Evolutionary conservation across 2,797 vertebrate species (phyloP), one percentile per base, ranked within the genome.

Genomic region (Sarcophilus harrisii): DNA sequence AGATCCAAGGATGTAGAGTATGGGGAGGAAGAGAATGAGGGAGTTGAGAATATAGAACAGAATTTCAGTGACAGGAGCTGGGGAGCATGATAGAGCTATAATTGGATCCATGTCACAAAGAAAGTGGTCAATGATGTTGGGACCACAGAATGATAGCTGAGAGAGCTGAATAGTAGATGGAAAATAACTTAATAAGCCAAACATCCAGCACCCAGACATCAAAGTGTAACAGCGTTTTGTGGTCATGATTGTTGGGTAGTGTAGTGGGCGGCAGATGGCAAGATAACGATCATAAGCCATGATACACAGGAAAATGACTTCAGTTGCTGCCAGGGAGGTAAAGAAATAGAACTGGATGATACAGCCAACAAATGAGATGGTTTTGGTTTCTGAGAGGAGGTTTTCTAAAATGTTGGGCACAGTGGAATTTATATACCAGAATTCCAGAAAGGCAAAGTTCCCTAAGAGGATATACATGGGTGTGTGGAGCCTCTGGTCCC

Each of bases 361-460:
- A 55, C 93, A 96, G 12, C 49, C 93, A 66, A 62, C 54, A 57
- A 96, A 95, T 38, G 95, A 96, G 32, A 96, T 93, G 14, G 54
- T 92, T 91, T 97, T 96, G 32, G 91, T 96, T n/a, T 94, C 87
- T 55, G 91, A 95, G 62, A 96, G 62, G 73, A 96, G 96, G 62
- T 93, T 96, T 58, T 54, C 93, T 21, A 97, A 90, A 95, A 96
- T 96, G 1, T 57, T 96, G 9, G 96, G 96, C 11, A 95, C 97
- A 58, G 81, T 96, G 57, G 96, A 95, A 0, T 91, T 95, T 52
- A 95, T 92, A 8, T 96, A 97, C 89, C 94, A 97, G 57, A 97
- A 96, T 92, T 97, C 94, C 91, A 97, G 94, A 81, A 97, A 96
- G 93, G 97, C 93, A 21, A 97, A 97, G 1, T 96, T 97, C 10